Percentiles rank a stretch among this genome's conserved stretches.
These are phyloP conservation scores for Orycteropus afer DNA, from an alignment of 2,113 vertebrate species.

Conservation along the genomic window DNA sequence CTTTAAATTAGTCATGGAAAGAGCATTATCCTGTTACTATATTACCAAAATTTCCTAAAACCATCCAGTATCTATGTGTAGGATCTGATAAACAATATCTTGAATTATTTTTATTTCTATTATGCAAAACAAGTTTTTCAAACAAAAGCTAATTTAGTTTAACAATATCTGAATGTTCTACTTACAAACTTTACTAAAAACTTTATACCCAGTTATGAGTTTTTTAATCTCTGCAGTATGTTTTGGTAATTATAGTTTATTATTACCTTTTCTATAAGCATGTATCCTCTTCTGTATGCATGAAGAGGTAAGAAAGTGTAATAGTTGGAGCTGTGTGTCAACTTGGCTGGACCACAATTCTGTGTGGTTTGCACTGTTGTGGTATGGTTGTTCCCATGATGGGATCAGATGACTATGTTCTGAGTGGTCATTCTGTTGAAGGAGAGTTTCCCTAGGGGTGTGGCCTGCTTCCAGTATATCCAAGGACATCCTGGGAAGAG, in stretches of 20 bases:
- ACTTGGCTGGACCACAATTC: no score
- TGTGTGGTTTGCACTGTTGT: no score
- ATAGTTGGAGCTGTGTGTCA: no score
- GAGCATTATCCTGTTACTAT: not conserved
- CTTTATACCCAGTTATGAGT: not conserved
- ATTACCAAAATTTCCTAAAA: not conserved
- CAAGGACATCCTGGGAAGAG: no score
- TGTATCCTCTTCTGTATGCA: not conserved
- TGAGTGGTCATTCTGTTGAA: no score
- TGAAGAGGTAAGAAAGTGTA: no score
- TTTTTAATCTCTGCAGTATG: not conserved
- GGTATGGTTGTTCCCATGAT: no score
- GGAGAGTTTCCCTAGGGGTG: no score
- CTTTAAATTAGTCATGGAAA: not conserved
- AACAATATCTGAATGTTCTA: not conserved
- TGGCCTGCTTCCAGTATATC: no score
- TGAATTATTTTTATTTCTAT: conserved; percentile 14
- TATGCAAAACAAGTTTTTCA: not conserved
- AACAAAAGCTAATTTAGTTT: not conserved
- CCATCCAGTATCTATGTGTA: not conserved
- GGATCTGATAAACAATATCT: not conserved
- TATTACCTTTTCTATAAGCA: not conserved
- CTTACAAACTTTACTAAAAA: not conserved
- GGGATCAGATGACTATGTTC: no score
- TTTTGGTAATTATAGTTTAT: not conserved